These are phyloP conservation scores for Oceanodroma tethys DNA, from an alignment of 2,113 vertebrate species.

Conservation along the genomic window DNA sequence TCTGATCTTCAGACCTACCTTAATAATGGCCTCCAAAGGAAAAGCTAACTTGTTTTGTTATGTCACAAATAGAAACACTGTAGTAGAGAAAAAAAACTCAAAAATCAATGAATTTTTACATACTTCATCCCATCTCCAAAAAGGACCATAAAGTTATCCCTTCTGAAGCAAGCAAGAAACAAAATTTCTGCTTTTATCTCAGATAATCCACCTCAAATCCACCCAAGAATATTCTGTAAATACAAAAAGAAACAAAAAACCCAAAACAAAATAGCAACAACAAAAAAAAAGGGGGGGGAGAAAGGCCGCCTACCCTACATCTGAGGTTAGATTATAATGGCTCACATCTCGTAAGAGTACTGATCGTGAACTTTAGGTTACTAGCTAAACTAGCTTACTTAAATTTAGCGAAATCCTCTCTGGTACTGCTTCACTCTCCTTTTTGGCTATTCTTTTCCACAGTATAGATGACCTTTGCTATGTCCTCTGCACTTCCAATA, in stretches of 20 bases:
- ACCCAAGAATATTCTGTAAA: not conserved
- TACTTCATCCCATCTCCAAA: not conserved
- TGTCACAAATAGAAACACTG: not conserved
- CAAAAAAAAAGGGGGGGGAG: not conserved
- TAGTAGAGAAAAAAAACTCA: not conserved
- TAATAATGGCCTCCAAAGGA: not conserved
- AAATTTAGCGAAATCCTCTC: not conserved
- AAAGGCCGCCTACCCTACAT: not conserved
- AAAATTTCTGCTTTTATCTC: not conserved
- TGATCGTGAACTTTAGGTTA: not conserved
- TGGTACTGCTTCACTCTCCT: not conserved
- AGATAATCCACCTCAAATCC: not conserved
- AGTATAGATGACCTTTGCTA: not conserved
- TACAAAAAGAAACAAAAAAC: not conserved
- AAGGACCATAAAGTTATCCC: not conserved
- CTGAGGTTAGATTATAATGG: not conserved
- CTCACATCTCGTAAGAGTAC: not conserved
- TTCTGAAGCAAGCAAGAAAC: not conserved
- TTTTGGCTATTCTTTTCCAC: not conserved
- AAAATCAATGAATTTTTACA: not conserved
- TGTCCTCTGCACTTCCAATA: not conserved
- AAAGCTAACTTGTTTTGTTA: not conserved
- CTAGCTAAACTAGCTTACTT: not conserved
- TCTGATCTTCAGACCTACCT: not conserved
- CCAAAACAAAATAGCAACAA: not conserved